These are phyloP conservation scores for Macrophya annulata DNA, from an alignment of 2,888 invertebrate genomes.

Conservation along the genomic window DNA sequence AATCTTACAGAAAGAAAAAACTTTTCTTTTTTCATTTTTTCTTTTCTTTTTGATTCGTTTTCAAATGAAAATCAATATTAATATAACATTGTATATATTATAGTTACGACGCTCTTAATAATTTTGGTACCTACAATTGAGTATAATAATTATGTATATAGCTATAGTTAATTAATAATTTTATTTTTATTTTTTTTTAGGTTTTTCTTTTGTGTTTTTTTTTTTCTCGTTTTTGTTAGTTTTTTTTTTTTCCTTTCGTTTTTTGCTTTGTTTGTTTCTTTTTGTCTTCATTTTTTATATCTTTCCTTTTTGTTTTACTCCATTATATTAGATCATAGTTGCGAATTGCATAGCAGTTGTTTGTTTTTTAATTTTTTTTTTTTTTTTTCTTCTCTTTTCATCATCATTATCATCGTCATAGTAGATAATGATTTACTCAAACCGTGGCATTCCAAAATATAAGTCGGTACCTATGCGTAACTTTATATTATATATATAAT, in stretches of 20 bases:
- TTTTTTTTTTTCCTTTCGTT: background rate
- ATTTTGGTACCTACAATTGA: conserved; percentile 47
- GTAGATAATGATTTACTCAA: conserved; percentile 67
- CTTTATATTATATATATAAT: conserved; percentile 50
- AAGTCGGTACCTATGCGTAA: conserved; percentile 22
- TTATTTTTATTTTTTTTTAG: background rate
- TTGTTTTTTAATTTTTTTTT: conserved; percentile 13
- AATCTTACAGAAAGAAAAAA: conserved; percentile 5
- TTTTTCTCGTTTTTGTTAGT: background rate
- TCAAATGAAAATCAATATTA: conserved; percentile 31
- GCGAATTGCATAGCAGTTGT: conserved; percentile 22
- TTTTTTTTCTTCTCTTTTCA: conserved; percentile 50
- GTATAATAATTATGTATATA: conserved; percentile 39
- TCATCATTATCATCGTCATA: conserved; percentile 62
- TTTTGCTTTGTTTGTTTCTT: background rate
- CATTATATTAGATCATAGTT: background rate
- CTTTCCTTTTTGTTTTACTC: no score
- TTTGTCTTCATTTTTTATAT: no score
- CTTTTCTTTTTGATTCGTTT: conserved; percentile 14
- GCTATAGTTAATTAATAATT: conserved; percentile 16
- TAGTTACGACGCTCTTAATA: conserved; percentile 39
- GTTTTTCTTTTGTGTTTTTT: background rate
- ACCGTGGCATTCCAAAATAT: conserved; percentile 51
- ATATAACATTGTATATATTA: conserved; percentile 21
- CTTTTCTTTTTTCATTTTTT: background rate